Evolutionary conservation across 53 echinoderm and acorn worm species (phyloP), one percentile per base, ranked within the genome.

Genomic region (Echinarachnius parma): DNA sequence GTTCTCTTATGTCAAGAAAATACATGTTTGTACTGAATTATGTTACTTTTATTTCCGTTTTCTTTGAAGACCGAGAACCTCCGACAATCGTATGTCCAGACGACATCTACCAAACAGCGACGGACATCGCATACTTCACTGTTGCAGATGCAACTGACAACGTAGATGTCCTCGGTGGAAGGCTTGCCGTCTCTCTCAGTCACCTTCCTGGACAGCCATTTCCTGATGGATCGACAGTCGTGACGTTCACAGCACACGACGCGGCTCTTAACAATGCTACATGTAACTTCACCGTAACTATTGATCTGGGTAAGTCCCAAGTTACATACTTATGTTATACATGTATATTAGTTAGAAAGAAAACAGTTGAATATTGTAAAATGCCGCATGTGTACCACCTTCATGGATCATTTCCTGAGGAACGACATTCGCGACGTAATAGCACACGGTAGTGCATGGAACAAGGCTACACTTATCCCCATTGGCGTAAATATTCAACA

Each of bases 1-100:
- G n/a, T n/a, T n/a, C n/a, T n/a, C n/a, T n/a, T n/a, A n/a, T n/a
- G n/a, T n/a, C n/a, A n/a, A n/a, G n/a, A n/a, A n/a, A n/a, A n/a
- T n/a, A n/a, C n/a, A n/a, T n/a, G n/a, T n/a, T n/a, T n/a, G n/a
- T n/a, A n/a, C n/a, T n/a, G n/a, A n/a, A n/a, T n/a, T 27, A 60
- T 60, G 1, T 37, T 2, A 34, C 39, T 36, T 24, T 23, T 62
- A 4, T 42, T 14, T n/a, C 29, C 22, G 16, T 65, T 65, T 5
- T 21, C 18, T 25, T 2, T n/a, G 9, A 25, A 48, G 65, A 65
- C 44, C 25, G n/a, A 11, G 65, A 65, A 19, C 65, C 65, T 2
- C 65, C 65, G 29, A 27, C 19, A 1, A 65, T 65, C 5, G 65
- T 65, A 9, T 65, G 65, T 14, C 65, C 48, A 23, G 65, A 65